Evolutionary conservation across 2,113 vertebrate genomes (phyloP).

Genomic region (Mesitornis unicolor): DNA sequence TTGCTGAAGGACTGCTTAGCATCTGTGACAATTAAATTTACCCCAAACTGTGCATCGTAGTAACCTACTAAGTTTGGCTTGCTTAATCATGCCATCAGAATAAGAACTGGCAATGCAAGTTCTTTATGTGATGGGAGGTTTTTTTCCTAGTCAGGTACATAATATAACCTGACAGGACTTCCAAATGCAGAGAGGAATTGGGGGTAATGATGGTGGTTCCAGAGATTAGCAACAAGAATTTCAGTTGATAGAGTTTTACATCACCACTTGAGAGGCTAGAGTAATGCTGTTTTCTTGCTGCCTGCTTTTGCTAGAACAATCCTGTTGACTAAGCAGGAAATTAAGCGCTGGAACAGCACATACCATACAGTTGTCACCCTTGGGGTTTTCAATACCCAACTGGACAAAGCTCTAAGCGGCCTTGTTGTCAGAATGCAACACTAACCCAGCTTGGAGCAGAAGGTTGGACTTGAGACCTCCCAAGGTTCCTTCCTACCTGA

Average conservation of each 20-base stretch:
- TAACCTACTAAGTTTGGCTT: background rate
- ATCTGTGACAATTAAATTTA: background rate
- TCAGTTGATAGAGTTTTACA: background rate
- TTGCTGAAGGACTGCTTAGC: background rate
- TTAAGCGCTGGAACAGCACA: background rate
- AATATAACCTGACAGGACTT: background rate
- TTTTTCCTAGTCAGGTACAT: background rate
- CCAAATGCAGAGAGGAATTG: background rate
- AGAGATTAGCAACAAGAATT: background rate
- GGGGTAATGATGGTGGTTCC: background rate
- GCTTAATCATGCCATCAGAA: background rate
- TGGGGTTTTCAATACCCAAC: background rate
- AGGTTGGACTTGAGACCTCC: background rate
- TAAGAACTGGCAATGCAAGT: background rate
- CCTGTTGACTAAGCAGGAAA: background rate
- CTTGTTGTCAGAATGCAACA: rapidly evolving
- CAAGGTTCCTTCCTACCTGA: background rate
- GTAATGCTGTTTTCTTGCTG: background rate
- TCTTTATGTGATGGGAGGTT: background rate
- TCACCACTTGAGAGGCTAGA: background rate
- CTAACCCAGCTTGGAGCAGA: background rate
- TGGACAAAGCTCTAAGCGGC: background rate
- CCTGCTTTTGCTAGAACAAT: background rate
- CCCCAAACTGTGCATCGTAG: background rate
- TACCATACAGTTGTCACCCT: background rate